Base-by-base conservation (phyloP, 2,888 invertebrate genomes). In the Lepidocyrtinus sp. region DNA sequence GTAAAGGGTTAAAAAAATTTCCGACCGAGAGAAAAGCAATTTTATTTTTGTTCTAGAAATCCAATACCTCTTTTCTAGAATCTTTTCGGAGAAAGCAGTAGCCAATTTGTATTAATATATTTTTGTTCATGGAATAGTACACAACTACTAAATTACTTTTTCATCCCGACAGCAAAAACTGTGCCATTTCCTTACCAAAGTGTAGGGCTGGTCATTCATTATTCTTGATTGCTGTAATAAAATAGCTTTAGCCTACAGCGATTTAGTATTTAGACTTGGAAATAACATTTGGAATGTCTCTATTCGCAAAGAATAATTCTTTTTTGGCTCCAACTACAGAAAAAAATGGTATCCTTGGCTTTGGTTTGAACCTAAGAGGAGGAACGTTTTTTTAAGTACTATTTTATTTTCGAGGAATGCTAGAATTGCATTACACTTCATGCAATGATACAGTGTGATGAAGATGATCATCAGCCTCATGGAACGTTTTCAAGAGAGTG, bases 41-140 rank as follows among this genome's bases (percentile, higher is more conserved):
- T 59, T n/a, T 22, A 59, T 59, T 59, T 59, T 21, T 59, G 59
- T 22, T 21, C 59, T 22, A 59, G 21, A 59, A 36, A 59, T 21
- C 21, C 59, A 59, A 59, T 59, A 21, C 59, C 7, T 59, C 59
- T 21, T 22, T 55, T 55, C 12, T n/a, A 12, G n/a, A n/a, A n/a
- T n/a, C n/a, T n/a, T n/a, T n/a, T 36, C 59, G n/a, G n/a, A n/a
- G 59, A 1, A 59, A 21, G 59, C 21, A 59, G 22, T 21, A 59
- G 22, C 19, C 59, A 59, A 59, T 59, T 59, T 59, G 59, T 59
- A 59, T 59, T 59, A 59, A 59, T 59, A 59, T 59, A 59, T 59
- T 59, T 59, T 59, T 22, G 19, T 21, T 19, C 22, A 59, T 1
- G 2, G 59, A n/a, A n/a, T 21, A 50, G 17, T 50, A 17, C 15